These are phyloP conservation scores for Dasyurus viverrinus DNA, from an alignment of 2,113 vertebrate genomes.

Conservation along the genomic window DNA sequence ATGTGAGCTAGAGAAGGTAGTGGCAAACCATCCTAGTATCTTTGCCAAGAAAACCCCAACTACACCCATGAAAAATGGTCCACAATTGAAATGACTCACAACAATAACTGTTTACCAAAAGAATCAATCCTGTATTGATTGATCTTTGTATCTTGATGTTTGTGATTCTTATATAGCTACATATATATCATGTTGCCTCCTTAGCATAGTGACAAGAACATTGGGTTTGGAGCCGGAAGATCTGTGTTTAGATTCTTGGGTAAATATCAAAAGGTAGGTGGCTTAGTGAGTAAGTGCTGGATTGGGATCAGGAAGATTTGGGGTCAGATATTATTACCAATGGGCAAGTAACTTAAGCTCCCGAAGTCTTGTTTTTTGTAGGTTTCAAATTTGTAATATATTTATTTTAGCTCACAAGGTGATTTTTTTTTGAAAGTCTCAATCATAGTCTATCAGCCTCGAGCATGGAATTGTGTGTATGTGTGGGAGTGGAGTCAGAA, in stretches of 20 bases:
- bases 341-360: background rate
- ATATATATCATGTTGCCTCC: background rate
- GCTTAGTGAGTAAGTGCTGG: background rate
- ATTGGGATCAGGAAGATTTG: background rate
- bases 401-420: constrained; percentile 41
- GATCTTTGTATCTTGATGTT: background rate
- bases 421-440: background rate
- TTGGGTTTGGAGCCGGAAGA: background rate
- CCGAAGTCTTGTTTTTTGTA: background rate
- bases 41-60: background rate
- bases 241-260: background rate
- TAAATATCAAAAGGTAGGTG: background rate
- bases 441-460: constrained; percentile 48
- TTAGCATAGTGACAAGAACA: background rate
- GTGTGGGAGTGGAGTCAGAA: background rate
- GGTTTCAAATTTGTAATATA: constrained; percentile 66
- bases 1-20: background rate
- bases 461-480: background rate
- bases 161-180: background rate
- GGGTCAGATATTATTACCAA: background rate
- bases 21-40: background rate
- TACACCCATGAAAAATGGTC: background rate
- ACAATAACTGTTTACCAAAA: background rate
- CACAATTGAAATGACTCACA: background rate
- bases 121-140: background rate